Percentiles rank a stretch among this genome's conserved stretches.
These are phyloP conservation scores for Cephus rjabovi DNA, from an alignment of 2,888 invertebrate species.

Conservation along the genomic window DNA sequence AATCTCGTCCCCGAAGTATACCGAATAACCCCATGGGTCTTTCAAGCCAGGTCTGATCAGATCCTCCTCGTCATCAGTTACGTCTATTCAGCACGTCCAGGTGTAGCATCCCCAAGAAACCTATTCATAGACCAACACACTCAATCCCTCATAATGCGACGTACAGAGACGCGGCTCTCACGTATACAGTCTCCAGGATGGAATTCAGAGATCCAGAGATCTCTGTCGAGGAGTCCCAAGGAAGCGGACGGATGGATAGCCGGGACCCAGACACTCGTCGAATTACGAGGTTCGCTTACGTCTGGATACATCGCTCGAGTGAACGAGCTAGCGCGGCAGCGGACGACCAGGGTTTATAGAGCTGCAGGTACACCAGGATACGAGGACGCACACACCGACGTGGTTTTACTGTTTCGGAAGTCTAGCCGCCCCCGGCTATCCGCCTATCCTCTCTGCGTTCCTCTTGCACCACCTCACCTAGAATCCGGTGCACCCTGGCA, in stretches of 20 bases:
- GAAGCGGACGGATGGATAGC: background rate
- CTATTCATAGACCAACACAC: background rate
- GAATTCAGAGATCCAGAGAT: background rate
- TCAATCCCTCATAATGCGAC: background rate
- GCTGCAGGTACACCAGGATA: conserved; percentile 36
- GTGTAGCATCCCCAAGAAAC: background rate
- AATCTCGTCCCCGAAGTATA: background rate
- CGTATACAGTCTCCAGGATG: background rate
- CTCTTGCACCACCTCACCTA: background rate
- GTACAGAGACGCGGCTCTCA: background rate
- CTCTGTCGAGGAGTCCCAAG: background rate
- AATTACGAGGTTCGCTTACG: conserved; percentile 57
- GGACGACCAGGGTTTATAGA: conserved; percentile 56
- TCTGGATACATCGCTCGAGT: conserved; percentile 54
- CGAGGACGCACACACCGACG: conserved; percentile 49
- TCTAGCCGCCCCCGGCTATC: conserved; percentile 58
- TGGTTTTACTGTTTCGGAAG: conserved; percentile 62
- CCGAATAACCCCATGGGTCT: background rate
- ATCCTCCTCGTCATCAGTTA: background rate
- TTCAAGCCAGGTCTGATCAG: background rate
- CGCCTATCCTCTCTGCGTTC: conserved; percentile 24
- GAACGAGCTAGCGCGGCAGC: conserved; percentile 45
- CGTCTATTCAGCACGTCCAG: background rate
- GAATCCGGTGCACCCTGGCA: background rate
- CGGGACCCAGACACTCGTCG: conserved; percentile 54